A percentile compares a stretch with the other conserved stretches of the same genome.
Conservation (phyloP, 2,113 vertebrate species). For the Pluvialis apricaria region DNA sequence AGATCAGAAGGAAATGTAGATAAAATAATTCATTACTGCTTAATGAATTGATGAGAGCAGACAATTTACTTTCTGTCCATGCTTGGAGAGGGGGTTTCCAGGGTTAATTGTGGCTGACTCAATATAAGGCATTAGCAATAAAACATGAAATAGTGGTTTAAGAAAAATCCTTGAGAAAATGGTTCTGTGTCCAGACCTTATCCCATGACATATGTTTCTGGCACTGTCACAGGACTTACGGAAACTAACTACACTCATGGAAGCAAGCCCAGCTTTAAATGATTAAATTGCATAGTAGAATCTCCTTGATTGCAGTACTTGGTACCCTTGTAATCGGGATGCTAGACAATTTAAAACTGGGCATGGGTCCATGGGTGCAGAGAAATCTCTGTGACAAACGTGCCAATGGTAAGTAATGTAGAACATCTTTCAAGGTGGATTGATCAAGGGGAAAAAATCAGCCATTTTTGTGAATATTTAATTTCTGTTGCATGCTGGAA, state of each 20-base stretch:
- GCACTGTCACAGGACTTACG: background rate
- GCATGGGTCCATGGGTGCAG: constrained; percentile 3
- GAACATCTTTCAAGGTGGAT: constrained; percentile 3
- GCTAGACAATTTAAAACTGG: constrained; percentile 35
- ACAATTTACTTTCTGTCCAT: background rate
- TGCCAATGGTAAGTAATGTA: background rate
- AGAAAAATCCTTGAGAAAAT: background rate
- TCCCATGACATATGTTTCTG: background rate
- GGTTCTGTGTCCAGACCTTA: background rate
- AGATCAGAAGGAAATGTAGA: background rate
- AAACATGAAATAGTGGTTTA: background rate
- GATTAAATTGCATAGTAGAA: background rate
- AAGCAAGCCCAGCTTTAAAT: constrained; percentile 37
- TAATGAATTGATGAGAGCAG: background rate
- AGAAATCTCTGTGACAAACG: background rate
- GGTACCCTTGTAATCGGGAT: constrained; percentile 9
- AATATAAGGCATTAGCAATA: background rate
- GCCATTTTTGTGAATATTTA: background rate
- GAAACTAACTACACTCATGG: constrained; percentile 14
- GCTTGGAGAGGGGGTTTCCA: background rate
- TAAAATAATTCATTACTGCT: background rate
- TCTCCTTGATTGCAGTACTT: constrained; percentile 25
- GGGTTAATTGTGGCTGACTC: background rate
- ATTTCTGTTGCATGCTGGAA: background rate
- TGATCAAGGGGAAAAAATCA: background rate